A percentile compares a stretch with the other conserved stretches of the same genome.
These are phyloP conservation scores for Chlorops oryzae DNA, from an alignment of 1,140 invertebrate species.

Conservation along the genomic window DNA sequence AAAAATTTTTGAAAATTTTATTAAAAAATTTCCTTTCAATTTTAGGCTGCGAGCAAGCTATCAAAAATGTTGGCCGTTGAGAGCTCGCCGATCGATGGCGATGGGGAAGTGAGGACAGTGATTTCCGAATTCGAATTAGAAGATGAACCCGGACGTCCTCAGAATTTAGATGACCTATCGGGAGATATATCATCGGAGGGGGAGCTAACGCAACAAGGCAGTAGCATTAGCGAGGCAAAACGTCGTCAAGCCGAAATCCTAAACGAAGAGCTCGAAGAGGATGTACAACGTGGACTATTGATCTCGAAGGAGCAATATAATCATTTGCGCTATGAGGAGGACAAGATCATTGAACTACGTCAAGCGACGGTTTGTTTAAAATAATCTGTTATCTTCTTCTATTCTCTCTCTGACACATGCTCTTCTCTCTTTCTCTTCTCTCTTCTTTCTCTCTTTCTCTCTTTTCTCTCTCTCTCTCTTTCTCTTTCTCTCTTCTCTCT, in stretches of 20 bases:
- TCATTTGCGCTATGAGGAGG: slow-evolving; percentile 39
- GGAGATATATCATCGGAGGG: slow-evolving; percentile 11
- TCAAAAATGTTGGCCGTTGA: neutral
- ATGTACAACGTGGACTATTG: slow-evolving; percentile 34
- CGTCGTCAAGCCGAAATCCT: slow-evolving; percentile 33
- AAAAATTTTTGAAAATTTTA: neutral
- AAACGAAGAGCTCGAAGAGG: slow-evolving; percentile 38
- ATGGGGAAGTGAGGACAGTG: neutral
- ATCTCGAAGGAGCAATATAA: slow-evolving; percentile 41
- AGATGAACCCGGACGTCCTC: neutral
- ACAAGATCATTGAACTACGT: slow-evolving; percentile 32
- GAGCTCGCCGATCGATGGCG: neutral
- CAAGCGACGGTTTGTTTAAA: slow-evolving; percentile 30
- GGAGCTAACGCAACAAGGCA: slow-evolving; percentile 20
- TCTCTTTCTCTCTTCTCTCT: neutral
- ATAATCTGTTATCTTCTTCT: neutral
- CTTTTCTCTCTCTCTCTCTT: neutral
- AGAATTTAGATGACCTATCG: slow-evolving; percentile 5
- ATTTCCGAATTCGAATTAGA: neutral
- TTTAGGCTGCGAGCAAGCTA: neutral
- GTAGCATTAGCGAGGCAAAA: slow-evolving; percentile 32
- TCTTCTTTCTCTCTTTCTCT: neutral
- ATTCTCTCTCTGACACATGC: neutral
- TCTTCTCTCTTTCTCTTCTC: neutral
- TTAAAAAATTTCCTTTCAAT: neutral